These are phyloP conservation scores for Choloepus didactylus DNA, from an alignment of 2,797 vertebrate species.

Conservation along the genomic window DNA sequence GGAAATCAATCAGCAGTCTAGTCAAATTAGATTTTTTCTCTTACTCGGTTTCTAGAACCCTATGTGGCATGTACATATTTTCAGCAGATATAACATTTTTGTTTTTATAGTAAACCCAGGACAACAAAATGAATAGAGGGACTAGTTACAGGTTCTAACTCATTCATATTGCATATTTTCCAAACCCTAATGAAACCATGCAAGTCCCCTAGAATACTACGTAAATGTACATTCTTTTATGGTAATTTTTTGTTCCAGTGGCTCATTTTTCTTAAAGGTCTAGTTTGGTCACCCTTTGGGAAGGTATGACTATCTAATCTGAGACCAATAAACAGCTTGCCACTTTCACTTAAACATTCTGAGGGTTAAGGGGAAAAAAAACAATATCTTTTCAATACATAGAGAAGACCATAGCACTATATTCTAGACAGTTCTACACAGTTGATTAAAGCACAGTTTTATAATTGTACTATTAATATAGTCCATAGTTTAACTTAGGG, in stretches of 20 bases:
- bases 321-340: background rate
- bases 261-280: background rate
- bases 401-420: background rate
- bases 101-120: background rate
- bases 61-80: slow-evolving; percentile 28
- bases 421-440: background rate
- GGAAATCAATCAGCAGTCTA: slow-evolving; percentile 71
- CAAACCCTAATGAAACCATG: background rate
- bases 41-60: background rate
- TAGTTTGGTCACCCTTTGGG: background rate
- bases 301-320: slow-evolving; percentile 4
- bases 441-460: too few species aligned
- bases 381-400: background rate
- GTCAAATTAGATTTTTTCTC: slow-evolving; percentile 59
- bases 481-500: too few species aligned
- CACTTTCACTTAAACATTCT: background rate
- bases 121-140: slow-evolving; percentile 45
- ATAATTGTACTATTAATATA: too few species aligned
- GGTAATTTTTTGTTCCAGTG: background rate
- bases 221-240: background rate
- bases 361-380: background rate
- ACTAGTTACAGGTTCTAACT: background rate
- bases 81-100: slow-evolving; percentile 15
- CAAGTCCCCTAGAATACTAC: background rate
- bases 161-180: background rate